phyloP scores from a whole-genome alignment of 2,888 invertebrate species.

The Notodonta ziczac region DNA sequence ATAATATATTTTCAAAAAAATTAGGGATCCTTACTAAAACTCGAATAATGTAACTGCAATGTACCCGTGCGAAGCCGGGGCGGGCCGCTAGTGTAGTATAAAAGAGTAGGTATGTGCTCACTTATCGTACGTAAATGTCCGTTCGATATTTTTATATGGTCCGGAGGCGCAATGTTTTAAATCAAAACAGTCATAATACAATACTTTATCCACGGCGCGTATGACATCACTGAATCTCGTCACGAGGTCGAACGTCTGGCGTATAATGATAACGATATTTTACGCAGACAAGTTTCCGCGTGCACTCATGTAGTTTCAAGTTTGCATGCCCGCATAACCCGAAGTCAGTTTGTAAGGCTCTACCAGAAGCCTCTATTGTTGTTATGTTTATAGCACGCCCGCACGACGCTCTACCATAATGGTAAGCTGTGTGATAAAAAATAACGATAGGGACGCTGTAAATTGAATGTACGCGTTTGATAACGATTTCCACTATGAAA shows the following conservation, averaged over 20 bases:
- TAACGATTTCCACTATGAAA: conserved; percentile 15
- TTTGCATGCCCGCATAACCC: not conserved
- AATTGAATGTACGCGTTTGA: conserved; percentile 31
- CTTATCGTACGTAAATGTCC: too few relatives aligned
- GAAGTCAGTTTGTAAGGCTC: conserved; percentile 9
- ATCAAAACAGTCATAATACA: conserved; percentile 9
- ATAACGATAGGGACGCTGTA: conserved; percentile 25
- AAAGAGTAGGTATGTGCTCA: too few relatives aligned
- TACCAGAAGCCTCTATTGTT: conserved; percentile 11
- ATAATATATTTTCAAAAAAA: too few relatives aligned
- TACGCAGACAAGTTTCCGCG: not conserved
- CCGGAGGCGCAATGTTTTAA: not conserved
- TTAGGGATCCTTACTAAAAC: too few relatives aligned
- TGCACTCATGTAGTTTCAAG: not conserved
- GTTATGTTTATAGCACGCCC: conserved; percentile 13
- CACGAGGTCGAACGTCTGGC: conserved; percentile 20
- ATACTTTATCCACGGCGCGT: conserved; percentile 13
- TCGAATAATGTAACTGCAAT: too few relatives aligned
- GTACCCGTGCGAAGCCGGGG: too few relatives aligned
- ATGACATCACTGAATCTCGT: conserved; percentile 15
- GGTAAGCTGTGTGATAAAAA: conserved; percentile 35
- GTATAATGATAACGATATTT: conserved; percentile 10
- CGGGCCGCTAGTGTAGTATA: too few relatives aligned
- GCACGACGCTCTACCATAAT: conserved; percentile 22
- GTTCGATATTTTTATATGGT: too few relatives aligned